Conservation (phyloP, 2,113 vertebrate species). For the Pollimyrus isidori region DNA sequence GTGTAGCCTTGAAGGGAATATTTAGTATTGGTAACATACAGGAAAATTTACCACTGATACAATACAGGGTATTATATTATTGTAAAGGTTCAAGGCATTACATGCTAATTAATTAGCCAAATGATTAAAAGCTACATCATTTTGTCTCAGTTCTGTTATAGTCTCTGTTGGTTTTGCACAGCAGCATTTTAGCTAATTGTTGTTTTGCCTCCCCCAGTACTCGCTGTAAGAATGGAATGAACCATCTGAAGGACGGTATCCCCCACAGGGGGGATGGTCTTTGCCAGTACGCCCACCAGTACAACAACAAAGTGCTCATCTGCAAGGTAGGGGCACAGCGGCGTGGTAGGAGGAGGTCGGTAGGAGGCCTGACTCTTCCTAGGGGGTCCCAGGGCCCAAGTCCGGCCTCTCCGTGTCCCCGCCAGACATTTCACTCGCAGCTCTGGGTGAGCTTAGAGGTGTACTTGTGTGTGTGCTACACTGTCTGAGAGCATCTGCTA, state of each 20-base stretch:
- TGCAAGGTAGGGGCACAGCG: slow-evolving; percentile 57
- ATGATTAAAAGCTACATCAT: background rate
- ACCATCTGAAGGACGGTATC: slow-evolving; percentile 64
- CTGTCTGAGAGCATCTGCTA: background rate
- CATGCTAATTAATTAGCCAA: background rate
- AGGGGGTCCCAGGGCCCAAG: background rate
- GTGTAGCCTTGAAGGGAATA: background rate
- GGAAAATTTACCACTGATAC: background rate
- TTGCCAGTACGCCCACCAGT: slow-evolving; percentile 69
- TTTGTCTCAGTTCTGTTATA: background rate
- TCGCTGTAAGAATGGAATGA: slow-evolving; percentile 71
- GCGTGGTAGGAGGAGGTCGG: background rate
- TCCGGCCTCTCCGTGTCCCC: background rate
- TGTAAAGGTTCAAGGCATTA: background rate
- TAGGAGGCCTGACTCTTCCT: background rate
- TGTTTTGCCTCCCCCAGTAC: slow-evolving; percentile 39
- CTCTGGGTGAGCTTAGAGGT: background rate
- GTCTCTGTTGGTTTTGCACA: background rate
- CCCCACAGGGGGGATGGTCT: slow-evolving; percentile 65
- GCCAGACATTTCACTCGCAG: background rate
- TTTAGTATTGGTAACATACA: background rate
- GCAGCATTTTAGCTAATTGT: background rate
- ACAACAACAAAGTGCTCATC: slow-evolving; percentile 72
- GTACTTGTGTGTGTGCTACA: background rate
- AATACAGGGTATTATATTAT: background rate